Evolutionary conservation across 2,888 invertebrate species (phyloP).

Genomic region (Amphiduros pacificus): DNA sequence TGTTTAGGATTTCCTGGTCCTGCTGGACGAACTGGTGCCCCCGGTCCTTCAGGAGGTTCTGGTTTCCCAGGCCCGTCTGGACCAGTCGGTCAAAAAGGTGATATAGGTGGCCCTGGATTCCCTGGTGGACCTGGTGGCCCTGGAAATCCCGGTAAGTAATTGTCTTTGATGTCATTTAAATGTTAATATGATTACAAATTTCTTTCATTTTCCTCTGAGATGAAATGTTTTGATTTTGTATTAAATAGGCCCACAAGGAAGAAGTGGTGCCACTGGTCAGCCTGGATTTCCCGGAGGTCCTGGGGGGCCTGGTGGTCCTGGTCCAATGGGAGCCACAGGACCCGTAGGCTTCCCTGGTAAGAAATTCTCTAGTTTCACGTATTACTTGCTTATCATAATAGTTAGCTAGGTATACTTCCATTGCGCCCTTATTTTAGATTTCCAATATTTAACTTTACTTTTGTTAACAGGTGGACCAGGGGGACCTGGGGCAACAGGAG

Average conservation of each 20-base stretch:
- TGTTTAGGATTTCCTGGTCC: background rate
- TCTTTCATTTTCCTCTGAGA: too few species aligned
- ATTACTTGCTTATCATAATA: background rate
- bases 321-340: slow-evolving; percentile 5
- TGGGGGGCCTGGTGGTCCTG: slow-evolving; percentile 5
- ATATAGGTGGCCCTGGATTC: slow-evolving; percentile 6
- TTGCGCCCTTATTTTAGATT: too few species aligned
- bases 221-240: too few species aligned
- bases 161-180: background rate
- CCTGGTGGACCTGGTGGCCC: slow-evolving; percentile 2
- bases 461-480: slow-evolving; percentile 1
- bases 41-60: background rate
- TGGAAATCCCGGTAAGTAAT: slow-evolving; percentile 2
- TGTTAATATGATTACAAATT: too few species aligned
- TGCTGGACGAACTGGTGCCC: background rate
- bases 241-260: slow-evolving; percentile 15
- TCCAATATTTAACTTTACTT: background rate
- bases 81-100: background rate
- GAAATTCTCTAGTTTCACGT: background rate
- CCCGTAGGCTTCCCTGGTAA: background rate
- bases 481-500: slow-evolving; percentile 1
- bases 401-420: background rate
- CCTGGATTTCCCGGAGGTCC: slow-evolving; percentile 10
- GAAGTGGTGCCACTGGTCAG: slow-evolving; percentile 13
- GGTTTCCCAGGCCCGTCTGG: background rate